Conservation (phyloP, 2,797 vertebrate species). For the Rhabdophis nuchalis region DNA sequence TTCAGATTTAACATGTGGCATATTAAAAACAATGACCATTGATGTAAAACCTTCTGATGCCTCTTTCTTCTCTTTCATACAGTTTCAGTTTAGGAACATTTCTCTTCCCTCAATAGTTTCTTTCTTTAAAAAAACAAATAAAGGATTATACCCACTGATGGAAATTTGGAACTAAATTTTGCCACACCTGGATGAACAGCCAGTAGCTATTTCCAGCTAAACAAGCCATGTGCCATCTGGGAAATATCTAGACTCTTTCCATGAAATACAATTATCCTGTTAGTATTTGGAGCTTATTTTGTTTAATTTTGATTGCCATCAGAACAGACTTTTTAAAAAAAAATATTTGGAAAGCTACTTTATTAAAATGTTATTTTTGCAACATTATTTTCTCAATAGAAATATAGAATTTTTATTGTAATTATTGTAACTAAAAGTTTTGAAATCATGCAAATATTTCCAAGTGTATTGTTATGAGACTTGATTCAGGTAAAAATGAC, state of each 20-base stretch:
- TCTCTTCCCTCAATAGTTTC: not conserved
- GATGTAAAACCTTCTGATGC: not conserved
- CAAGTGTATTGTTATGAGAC: not conserved
- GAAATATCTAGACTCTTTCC: not conserved
- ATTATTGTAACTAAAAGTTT: not conserved
- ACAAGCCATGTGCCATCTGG: not conserved
- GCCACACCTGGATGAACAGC: not conserved
- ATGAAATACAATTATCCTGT: not conserved
- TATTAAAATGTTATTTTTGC: not conserved
- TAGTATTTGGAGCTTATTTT: not conserved
- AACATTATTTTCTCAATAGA: not conserved
- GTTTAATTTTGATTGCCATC: not conserved
- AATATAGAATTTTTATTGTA: not conserved
- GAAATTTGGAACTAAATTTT: slow-evolving; percentile 29
- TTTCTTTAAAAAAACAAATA: not conserved
- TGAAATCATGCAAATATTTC: not conserved
- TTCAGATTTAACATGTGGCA: slow-evolving; percentile 6
- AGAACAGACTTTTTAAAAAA: not conserved
- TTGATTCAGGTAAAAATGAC: not conserved
- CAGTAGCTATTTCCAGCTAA: not conserved
- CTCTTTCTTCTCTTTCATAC: not conserved
- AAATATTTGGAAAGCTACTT: too few species aligned
- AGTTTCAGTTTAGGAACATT: not conserved
- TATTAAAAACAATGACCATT: slow-evolving; percentile 5
- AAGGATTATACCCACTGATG: slow-evolving; percentile 1